A percentile compares a stretch with the other conserved stretches of the same genome.
Evolutionary conservation across 92 coral and sea anemone genomes (phyloP).

Genomic region (Siderastrea radians): DNA sequence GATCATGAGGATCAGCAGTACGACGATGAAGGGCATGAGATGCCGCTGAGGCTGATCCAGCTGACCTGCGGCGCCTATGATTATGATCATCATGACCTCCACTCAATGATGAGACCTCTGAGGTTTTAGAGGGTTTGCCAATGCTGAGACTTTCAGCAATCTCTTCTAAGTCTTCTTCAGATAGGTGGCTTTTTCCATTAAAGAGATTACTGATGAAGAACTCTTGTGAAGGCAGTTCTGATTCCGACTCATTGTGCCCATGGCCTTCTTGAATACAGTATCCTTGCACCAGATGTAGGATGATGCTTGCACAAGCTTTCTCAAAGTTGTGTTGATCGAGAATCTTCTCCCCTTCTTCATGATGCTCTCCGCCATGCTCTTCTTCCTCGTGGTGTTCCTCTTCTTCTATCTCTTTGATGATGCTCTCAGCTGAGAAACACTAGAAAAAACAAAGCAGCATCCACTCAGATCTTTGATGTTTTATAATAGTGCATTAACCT

Average conservation of each 20-base stretch:
- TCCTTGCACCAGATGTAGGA: slow-evolving; percentile 79
- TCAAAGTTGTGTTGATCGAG: slow-evolving; percentile 81
- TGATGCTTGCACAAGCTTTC: slow-evolving; percentile 80
- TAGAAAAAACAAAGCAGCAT: slow-evolving; percentile 9
- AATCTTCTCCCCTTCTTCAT: slow-evolving; percentile 36
- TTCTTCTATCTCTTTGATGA: slow-evolving; percentile 45
- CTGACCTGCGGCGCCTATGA: slow-evolving; percentile 64
- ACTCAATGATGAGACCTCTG: not conserved
- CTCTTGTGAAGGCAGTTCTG: slow-evolving; percentile 62
- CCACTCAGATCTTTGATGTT: not conserved
- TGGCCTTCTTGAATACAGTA: slow-evolving; percentile 76
- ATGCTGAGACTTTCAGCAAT: slow-evolving; percentile 68
- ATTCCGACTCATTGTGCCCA: slow-evolving; percentile 39
- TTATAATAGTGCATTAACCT: no score
- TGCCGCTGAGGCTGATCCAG: slow-evolving; percentile 3
- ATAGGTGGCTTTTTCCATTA: slow-evolving; percentile 37
- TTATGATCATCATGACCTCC: slow-evolving; percentile 49
- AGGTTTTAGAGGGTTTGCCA: slow-evolving; percentile 22
- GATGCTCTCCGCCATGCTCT: slow-evolving; percentile 28
- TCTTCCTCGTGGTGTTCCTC: slow-evolving; percentile 20
- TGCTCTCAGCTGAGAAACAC: slow-evolving; percentile 72
- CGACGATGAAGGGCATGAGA: slow-evolving; percentile 57
- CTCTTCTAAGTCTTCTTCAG: slow-evolving; percentile 68
- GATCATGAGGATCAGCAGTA: slow-evolving; percentile 39
- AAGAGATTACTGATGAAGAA: slow-evolving; percentile 78